Conservation (phyloP, 2,113 vertebrate genomes). For the Sinocyclocheilus anshuiensis region DNA sequence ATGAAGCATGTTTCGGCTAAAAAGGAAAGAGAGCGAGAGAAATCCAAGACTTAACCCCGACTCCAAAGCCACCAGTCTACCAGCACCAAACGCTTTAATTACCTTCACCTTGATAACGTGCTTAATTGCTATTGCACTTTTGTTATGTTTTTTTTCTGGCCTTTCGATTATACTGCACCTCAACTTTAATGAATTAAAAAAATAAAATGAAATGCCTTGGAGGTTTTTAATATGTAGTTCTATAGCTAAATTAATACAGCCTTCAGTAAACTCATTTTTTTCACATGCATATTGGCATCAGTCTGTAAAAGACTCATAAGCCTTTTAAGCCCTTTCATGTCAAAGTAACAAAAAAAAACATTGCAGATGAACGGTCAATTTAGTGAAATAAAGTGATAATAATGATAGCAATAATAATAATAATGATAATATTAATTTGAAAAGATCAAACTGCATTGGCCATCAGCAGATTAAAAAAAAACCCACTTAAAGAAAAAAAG, state of each 20-base stretch:
- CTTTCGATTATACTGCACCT: conserved; percentile 70
- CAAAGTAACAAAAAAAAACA: neutral
- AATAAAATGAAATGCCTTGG: neutral
- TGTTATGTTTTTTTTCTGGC: conserved; percentile 40
- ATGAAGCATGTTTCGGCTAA: conserved; percentile 48
- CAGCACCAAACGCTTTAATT: conserved; percentile 71
- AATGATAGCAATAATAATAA: neutral
- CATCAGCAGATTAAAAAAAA: neutral
- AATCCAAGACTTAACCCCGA: conserved; percentile 72
- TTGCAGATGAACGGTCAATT: neutral
- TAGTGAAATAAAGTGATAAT: neutral
- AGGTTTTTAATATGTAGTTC: neutral
- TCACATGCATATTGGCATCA: neutral
- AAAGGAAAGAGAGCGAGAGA: conserved; percentile 48
- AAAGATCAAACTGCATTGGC: neutral
- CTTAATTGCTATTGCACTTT: conserved; percentile 81
- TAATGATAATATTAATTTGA: neutral
- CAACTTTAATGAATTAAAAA: conserved; percentile 22
- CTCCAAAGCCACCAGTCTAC: conserved; percentile 73
- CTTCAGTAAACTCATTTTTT: neutral
- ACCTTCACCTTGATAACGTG: conserved; percentile 78
- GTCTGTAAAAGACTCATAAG: neutral
- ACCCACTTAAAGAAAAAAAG: neutral
- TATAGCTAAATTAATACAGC: neutral
- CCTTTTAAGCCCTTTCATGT: neutral